phyloP scores from a whole-genome alignment of 1,140 invertebrate species.

The Pararge aegeria region DNA sequence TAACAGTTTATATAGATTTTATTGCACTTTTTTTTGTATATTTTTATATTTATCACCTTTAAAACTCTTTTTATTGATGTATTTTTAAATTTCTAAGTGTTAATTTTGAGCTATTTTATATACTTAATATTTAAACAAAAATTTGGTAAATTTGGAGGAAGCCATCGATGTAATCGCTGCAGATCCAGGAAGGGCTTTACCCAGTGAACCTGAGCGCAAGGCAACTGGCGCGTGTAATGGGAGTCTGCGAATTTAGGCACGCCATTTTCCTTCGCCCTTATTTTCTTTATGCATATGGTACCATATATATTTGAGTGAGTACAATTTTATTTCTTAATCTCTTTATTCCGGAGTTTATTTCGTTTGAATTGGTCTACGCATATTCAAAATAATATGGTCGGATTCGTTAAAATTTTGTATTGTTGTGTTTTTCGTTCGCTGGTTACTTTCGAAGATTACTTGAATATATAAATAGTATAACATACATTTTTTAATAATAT shows the following conservation, averaged over 20 bases:
- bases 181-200: constrained; percentile 58
- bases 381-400: not conserved
- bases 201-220: constrained; percentile 55
- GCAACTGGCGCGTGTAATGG: constrained; percentile 69
- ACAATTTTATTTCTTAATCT: constrained; percentile 25
- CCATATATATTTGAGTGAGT: constrained; percentile 41
- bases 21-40: constrained; percentile 58
- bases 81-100: constrained; percentile 11
- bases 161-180: constrained; percentile 48
- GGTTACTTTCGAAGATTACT: too few species aligned
- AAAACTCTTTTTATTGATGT: constrained; percentile 16
- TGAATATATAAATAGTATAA: too few species aligned
- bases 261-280: constrained; percentile 34
- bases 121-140: constrained; percentile 32
- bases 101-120: constrained; percentile 20
- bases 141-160: constrained; percentile 42
- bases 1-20: constrained; percentile 60
- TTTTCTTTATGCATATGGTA: constrained; percentile 46
- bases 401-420: not conserved
- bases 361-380: not conserved
- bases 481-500: too few species aligned
- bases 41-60: constrained; percentile 35
- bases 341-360: constrained; percentile 10
- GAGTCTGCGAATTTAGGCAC: constrained; percentile 56
- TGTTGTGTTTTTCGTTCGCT: too few species aligned